Conservation (phyloP, 2,113 vertebrate species). For the Corapipo altera region DNA sequence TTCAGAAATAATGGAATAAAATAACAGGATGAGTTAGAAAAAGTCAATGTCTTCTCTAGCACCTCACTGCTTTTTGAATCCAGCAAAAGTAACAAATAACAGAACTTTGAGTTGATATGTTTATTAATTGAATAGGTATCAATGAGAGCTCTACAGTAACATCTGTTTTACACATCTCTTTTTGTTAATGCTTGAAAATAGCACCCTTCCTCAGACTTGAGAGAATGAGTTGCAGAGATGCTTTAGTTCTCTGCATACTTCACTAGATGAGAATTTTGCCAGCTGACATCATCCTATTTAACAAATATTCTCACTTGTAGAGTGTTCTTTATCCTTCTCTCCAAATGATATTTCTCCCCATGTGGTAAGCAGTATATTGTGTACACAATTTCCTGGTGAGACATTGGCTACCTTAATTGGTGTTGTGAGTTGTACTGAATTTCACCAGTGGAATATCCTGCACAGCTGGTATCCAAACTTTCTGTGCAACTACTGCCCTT, state of each 20-base stretch:
- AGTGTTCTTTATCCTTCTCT: neutral
- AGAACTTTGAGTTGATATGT: neutral
- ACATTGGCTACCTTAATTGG: neutral
- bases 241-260: neutral
- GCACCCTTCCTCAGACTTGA: neutral
- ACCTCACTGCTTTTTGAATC: neutral
- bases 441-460: slow-evolving; percentile 4
- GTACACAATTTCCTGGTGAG: neutral
- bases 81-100: neutral
- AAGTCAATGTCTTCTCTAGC: neutral
- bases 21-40: neutral
- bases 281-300: neutral
- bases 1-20: neutral
- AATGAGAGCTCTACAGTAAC: neutral
- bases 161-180: neutral
- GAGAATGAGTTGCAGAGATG: neutral
- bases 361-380: neutral
- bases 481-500: neutral
- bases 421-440: neutral
- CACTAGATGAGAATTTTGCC: neutral
- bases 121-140: neutral
- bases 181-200: neutral
- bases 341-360: neutral
- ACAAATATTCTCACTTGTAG: neutral
- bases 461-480: neutral